phyloP scores from a whole-genome alignment of 1,140 invertebrate genomes.

The Penaeus chinensis region DNA sequence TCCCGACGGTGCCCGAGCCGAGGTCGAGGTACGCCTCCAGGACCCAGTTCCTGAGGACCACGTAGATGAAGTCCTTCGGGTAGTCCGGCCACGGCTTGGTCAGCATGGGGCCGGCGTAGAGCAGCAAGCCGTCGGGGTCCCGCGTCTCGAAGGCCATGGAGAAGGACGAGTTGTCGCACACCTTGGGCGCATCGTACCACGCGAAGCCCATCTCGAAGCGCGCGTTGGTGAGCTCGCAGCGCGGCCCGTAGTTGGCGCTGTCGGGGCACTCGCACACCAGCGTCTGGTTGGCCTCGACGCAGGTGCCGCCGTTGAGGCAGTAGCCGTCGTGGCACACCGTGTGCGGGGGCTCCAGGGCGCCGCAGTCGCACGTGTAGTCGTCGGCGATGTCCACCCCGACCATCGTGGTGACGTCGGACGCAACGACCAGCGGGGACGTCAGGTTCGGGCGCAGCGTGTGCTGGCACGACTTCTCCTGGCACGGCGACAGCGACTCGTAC shows the following conservation, averaged over 20 bases:
- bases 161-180: constrained; percentile 46
- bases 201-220: constrained; percentile 47
- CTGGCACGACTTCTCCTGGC: constrained; percentile 14
- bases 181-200: constrained; percentile 28
- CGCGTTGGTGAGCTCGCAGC: constrained; percentile 67
- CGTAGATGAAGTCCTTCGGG: constrained; percentile 78
- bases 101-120: constrained; percentile 68
- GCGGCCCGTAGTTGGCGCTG: constrained; percentile 62
- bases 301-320: constrained; percentile 84
- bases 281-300: constrained; percentile 3
- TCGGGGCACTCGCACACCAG: constrained; percentile 18
- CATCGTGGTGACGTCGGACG: constrained; percentile 95
- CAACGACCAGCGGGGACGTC: constrained; percentile 84
- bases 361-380: constrained; percentile 88
- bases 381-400: constrained; percentile 91
- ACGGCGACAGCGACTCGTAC: constrained; percentile 53
- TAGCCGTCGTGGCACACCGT: constrained; percentile 74
- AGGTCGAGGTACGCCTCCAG: constrained; percentile 94
- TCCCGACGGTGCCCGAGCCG: constrained; percentile 89
- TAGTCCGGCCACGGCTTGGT: constrained; percentile 19
- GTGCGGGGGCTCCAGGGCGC: constrained; percentile 76
- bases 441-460: constrained; percentile 22
- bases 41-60: constrained; percentile 95
- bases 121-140: constrained; percentile 23
- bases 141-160: constrained; percentile 43